Percentiles rank a stretch among this genome's conserved stretches.
Conservation (phyloP, 2,888 invertebrate genomes). For the Formica aserva region DNA sequence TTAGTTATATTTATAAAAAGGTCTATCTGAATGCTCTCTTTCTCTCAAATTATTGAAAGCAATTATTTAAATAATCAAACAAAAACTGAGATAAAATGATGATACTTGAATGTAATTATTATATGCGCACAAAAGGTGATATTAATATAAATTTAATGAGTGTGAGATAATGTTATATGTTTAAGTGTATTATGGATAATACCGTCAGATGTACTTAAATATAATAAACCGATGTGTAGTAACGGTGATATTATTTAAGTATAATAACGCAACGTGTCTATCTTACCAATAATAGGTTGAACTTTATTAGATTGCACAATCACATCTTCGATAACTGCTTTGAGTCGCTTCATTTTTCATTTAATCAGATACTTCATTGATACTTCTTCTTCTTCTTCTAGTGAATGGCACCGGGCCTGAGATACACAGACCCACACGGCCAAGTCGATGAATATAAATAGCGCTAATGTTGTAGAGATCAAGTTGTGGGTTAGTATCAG, state of each 20-base stretch:
- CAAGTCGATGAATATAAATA: no score
- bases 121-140: background rate
- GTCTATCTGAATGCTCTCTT: background rate
- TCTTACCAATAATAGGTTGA: slow-evolving; percentile 82
- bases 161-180: background rate
- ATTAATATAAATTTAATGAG: background rate
- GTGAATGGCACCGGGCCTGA: no score
- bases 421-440: no score
- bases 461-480: no score
- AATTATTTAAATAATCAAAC: background rate
- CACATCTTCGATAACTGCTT: slow-evolving; percentile 80
- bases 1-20: background rate
- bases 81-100: background rate
- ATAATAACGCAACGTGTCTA: background rate
- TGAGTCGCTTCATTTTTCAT: slow-evolving; percentile 74
- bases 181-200: background rate
- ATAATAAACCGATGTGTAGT: background rate
- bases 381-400: no score
- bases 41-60: background rate
- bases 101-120: background rate
- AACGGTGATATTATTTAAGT: background rate
- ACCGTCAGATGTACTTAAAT: background rate
- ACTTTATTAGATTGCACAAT: slow-evolving; percentile 78
- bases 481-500: no score
- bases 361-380: background rate